Conservation (phyloP, 2,888 invertebrate species). For the Caenorhabditis angaria region DNA sequence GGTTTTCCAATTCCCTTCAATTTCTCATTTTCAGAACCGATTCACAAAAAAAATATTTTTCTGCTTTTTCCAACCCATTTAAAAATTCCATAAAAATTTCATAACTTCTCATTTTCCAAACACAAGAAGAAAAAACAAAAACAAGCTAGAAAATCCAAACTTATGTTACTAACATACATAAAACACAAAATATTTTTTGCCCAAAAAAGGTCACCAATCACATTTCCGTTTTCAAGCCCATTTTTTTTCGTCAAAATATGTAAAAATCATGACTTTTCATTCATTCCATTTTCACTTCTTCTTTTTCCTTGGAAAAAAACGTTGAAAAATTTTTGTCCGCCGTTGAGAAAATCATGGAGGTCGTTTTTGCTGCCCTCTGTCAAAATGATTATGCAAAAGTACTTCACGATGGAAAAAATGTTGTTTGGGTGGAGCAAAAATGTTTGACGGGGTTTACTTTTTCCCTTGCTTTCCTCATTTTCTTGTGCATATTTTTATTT, state of each 20-base stretch:
- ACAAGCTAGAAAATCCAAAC: not conserved
- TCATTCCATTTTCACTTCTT: not conserved
- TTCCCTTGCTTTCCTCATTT: slow-evolving; percentile 1
- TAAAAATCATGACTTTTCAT: not conserved
- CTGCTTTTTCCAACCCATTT: too few relatives aligned
- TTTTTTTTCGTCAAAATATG: too few relatives aligned
- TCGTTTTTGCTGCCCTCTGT: slow-evolving; percentile 10
- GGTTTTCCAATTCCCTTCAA: too few relatives aligned
- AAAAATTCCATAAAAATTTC: too few relatives aligned
- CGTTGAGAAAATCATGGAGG: not conserved
- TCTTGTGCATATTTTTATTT: not conserved
- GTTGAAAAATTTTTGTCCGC: slow-evolving; percentile 1
- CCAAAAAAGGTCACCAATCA: not conserved
- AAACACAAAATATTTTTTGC: not conserved
- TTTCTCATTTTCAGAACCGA: too few relatives aligned
- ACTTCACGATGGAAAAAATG: slow-evolving; percentile 21
- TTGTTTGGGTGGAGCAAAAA: slow-evolving; percentile 12
- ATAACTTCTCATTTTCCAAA: too few relatives aligned
- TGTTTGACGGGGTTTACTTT: slow-evolving; percentile 7
- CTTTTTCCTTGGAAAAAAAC: slow-evolving; percentile 13
- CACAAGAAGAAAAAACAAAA: not conserved
- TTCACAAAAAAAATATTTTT: too few relatives aligned
- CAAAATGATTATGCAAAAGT: slow-evolving; percentile 36
- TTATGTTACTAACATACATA: too few relatives aligned
- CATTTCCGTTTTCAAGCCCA: not conserved